A percentile compares a stretch with the other conserved stretches of the same genome.
Conservation (phyloP, 2,888 invertebrate species). For the Polydrusus pterygomalis region DNA sequence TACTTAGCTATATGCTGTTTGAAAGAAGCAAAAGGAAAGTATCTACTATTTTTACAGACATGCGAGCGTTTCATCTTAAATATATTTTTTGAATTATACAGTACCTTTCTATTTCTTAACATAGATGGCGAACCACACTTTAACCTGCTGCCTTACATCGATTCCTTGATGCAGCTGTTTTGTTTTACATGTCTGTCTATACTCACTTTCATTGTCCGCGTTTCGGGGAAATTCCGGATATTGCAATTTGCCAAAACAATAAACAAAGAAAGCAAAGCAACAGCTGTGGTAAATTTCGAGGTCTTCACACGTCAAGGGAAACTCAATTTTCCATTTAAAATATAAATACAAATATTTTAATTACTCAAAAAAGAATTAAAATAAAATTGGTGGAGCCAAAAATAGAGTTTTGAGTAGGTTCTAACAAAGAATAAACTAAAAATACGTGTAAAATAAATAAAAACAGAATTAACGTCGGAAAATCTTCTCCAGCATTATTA, state of each 20-base stretch:
- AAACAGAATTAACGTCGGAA: neutral
- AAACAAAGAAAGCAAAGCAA: slow-evolving; percentile 1
- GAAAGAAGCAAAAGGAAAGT: no score
- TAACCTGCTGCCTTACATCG: no score
- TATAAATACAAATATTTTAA: neutral
- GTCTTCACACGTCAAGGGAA: neutral
- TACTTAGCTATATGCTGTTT: no score
- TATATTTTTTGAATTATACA: no score
- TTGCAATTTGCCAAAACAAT: slow-evolving; percentile 1
- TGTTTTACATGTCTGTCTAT: no score
- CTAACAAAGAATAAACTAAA: slow-evolving; percentile 1
- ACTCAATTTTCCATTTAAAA: neutral
- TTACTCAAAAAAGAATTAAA: slow-evolving; percentile 8
- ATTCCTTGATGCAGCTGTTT: no score
- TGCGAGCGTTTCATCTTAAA: no score
- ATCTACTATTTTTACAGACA: no score
- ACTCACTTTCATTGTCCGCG: neutral
- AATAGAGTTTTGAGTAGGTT: neutral
- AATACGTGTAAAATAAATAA: neutral
- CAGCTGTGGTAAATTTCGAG: neutral
- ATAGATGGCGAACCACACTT: neutral
- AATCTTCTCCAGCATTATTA: neutral
- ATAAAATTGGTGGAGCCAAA: neutral
- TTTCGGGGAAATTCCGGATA: neutral
- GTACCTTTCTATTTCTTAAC: no score